Conservation (phyloP, 2,888 invertebrate genomes). For the Strigamia transsilvanica region DNA sequence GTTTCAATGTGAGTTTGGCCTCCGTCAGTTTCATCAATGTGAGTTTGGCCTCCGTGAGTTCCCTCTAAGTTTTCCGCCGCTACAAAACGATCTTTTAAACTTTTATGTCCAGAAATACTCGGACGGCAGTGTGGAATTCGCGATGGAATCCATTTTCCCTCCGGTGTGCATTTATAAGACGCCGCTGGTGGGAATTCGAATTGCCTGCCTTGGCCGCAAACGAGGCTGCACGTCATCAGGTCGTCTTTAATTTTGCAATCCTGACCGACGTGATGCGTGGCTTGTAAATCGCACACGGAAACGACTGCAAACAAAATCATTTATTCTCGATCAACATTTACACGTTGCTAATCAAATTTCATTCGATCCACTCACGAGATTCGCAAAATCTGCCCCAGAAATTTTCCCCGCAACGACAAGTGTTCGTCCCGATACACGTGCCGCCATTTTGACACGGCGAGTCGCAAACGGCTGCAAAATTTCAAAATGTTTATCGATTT, state of each 20-base stretch:
- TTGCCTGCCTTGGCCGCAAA: conserved; percentile 73
- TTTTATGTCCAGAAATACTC: no score
- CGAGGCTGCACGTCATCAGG: conserved; percentile 71
- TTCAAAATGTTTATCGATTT: conserved; percentile 52
- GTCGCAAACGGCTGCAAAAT: conserved; percentile 70
- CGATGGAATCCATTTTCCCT: conserved; percentile 69
- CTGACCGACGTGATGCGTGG: conserved; percentile 76
- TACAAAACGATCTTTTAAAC: no score
- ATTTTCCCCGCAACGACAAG: conserved; percentile 79
- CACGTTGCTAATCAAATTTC: not conserved
- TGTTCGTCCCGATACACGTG: conserved; percentile 77
- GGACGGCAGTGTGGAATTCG: not conserved
- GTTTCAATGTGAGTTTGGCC: not conserved
- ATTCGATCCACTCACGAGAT: conserved; percentile 67
- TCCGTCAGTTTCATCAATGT: not conserved
- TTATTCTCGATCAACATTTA: not conserved
- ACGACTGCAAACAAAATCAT: conserved; percentile 19
- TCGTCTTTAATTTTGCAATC: conserved; percentile 72
- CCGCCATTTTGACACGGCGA: conserved; percentile 84
- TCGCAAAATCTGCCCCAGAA: conserved; percentile 78
- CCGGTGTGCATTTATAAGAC: conserved; percentile 74
- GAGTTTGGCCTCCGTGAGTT: not conserved
- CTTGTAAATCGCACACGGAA: conserved; percentile 68
- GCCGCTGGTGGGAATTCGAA: conserved; percentile 72
- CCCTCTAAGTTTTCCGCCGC: no score